Percentiles rank a stretch among this genome's conserved stretches.
These are phyloP conservation scores for Syngnathus rostellatus DNA, from an alignment of 2,797 vertebrate genomes.

Conservation along the genomic window DNA sequence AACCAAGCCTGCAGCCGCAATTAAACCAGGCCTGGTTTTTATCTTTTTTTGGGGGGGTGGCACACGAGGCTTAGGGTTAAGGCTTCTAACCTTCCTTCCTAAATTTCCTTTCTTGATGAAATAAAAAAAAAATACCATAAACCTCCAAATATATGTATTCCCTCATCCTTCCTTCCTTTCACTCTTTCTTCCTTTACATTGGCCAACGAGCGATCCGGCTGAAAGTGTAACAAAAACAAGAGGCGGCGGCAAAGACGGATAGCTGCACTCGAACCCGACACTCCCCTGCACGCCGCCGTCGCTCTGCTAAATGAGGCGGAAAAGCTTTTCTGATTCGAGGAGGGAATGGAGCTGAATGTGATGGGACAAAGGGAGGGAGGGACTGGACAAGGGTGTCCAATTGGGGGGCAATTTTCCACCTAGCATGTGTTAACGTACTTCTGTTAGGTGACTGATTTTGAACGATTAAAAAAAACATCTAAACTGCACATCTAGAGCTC, in stretches of 20 bases:
- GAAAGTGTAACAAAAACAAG: conserved; percentile 4
- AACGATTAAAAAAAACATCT: too few species aligned
- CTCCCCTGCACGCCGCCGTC: conserved; percentile 54
- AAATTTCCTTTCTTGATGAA: too few species aligned
- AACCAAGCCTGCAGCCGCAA: conserved; percentile 53
- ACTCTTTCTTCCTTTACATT: conserved; percentile 7
- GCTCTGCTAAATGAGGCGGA: conserved; percentile 70
- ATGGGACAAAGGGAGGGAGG: conserved; percentile 8
- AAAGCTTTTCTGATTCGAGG: conserved; percentile 21
- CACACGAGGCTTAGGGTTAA: background rate
- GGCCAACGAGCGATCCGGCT: conserved; percentile 1
- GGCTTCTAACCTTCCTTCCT: background rate
- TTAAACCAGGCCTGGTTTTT: conserved; percentile 55
- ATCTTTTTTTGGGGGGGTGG: conserved; percentile 34
- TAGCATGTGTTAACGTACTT: background rate
- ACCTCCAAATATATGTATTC: too few species aligned
- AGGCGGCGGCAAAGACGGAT: conserved; percentile 46
- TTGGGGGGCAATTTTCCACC: background rate
- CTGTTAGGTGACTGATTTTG: background rate
- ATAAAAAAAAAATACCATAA: too few species aligned
- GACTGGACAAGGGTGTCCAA: background rate
- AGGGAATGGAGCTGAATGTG: conserved; percentile 14
- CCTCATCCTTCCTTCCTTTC: background rate
- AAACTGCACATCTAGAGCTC: too few species aligned
- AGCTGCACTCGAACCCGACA: conserved; percentile 54